A percentile compares a stretch with the other conserved stretches of the same genome.
These are phyloP conservation scores for Aldabrachelys gigantea DNA, from an alignment of 2,113 vertebrate species.

Conservation along the genomic window DNA sequence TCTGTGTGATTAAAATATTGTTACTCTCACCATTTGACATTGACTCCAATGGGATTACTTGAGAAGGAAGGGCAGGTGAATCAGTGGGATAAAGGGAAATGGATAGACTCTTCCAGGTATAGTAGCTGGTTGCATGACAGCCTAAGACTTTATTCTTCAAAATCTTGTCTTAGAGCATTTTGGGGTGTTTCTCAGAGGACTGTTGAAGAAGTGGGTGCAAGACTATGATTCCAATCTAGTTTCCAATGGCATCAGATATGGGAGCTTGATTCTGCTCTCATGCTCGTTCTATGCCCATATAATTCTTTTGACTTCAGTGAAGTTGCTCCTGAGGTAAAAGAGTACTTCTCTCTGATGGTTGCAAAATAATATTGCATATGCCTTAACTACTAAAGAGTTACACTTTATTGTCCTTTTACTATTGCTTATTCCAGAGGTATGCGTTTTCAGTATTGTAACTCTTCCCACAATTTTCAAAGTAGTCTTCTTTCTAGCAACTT, in stretches of 20 bases:
- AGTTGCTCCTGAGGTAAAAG: not conserved
- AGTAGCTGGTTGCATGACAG: not conserved
- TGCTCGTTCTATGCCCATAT: not conserved
- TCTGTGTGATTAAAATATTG: not conserved
- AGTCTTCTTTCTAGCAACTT: slow-evolving; percentile 29
- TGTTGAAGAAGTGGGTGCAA: not conserved
- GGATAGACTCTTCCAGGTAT: not conserved
- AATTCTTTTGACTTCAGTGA: not conserved
- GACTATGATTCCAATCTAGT: not conserved
- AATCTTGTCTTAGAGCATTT: not conserved
- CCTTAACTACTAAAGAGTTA: accelerated
- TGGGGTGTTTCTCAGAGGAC: not conserved
- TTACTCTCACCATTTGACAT: not conserved
- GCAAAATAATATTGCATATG: not conserved
- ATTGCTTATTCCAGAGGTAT: not conserved
- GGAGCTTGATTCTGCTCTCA: not conserved
- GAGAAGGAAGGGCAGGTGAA: not conserved
- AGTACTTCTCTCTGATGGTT: not conserved
- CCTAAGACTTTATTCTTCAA: not conserved
- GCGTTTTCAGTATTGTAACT: not conserved
- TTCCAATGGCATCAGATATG: not conserved
- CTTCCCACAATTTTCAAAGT: not conserved
- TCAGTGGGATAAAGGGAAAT: not conserved
- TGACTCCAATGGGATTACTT: not conserved
- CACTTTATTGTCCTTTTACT: not conserved